Evolutionary conservation across 2,113 vertebrate genomes (phyloP), one percentile per base, ranked within the genome.

Genomic region (Eidolon helvum): DNA sequence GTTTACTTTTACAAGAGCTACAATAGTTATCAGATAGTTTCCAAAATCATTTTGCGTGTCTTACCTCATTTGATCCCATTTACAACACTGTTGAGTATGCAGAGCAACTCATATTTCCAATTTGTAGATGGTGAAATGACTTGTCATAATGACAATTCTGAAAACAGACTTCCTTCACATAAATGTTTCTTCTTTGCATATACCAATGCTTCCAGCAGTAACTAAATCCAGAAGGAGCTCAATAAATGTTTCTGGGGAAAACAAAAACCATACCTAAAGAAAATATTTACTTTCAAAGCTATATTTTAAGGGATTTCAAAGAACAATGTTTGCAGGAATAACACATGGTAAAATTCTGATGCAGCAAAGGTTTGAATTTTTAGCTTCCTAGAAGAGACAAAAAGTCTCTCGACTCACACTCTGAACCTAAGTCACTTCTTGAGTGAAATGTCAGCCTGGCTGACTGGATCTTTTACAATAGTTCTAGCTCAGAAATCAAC

Each of bases 31-130:
- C n/a, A 66, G 28, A 57, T 74, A 83, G 4, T 15, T 61, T 61
- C 55, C 45, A 68, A 95, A 97, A 80, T 89, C 91, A 90, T 65
- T 87, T 75, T 89, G 9, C 10, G 53, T 61, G 10, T 55, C 55
- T 93, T 43, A 74, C 61, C 12, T 94, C 33, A 82, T 61, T 82
- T 75, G 16, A 59, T 83, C 33, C n/a, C 26, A 65, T 66, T 84
- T 71, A 80, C 1, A 68, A 12, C 1, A 55, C 53, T 93, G 53
- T 57, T 40, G 43, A 83, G 0, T 45, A 40, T 75, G 7, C 16
- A 93, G 40, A 75, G 7, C 22, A 85, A 7, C 14, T 94, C 16
- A 84, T 85, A 68, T 38, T 28, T 68, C 4, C 33, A 63, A 22
- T 59, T 80, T 48, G 2, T 40, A 95, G 40, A 74, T 66, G 22